These are phyloP conservation scores for Eleginops maclovinus DNA, from an alignment of 2,113 vertebrate genomes.

Conservation along the genomic window DNA sequence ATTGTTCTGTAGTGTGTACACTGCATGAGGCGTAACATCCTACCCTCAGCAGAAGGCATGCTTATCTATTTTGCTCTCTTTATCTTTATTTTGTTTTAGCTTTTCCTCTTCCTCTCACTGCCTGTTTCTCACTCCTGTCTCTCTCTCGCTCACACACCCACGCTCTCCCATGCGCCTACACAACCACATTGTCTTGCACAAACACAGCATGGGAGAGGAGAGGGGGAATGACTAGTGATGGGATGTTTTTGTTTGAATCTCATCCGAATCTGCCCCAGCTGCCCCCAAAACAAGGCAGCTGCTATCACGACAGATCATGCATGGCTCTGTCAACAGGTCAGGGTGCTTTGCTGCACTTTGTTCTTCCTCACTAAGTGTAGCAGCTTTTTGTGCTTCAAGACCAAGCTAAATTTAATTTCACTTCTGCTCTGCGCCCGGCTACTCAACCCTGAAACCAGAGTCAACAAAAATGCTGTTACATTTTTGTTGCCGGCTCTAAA, in stretches of 20 bases:
- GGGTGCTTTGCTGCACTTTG: slow-evolving; percentile 25
- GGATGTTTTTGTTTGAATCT: slow-evolving; percentile 49
- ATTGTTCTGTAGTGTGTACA: no score
- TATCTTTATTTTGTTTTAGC: slow-evolving; percentile 5
- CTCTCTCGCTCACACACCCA: slow-evolving; percentile 21
- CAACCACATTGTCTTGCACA: slow-evolving; percentile 48
- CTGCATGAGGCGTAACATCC: not conserved
- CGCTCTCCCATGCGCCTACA: slow-evolving; percentile 28
- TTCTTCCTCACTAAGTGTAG: slow-evolving; percentile 30
- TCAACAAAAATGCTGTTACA: not conserved
- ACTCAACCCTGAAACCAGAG: slow-evolving; percentile 24
- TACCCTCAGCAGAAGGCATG: not conserved
- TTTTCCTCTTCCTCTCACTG: slow-evolving; percentile 5
- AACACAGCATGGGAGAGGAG: slow-evolving; percentile 26
- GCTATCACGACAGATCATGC: slow-evolving; percentile 39
- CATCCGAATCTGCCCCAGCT: slow-evolving; percentile 42
- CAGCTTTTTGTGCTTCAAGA: slow-evolving; percentile 25
- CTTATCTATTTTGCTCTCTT: not conserved
- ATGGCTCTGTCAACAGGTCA: slow-evolving; percentile 52
- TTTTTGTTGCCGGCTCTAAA: not conserved
- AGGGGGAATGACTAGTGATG: slow-evolving; percentile 40
- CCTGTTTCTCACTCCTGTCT: slow-evolving; percentile 20
- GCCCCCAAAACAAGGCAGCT: slow-evolving; percentile 32
- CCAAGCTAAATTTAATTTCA: slow-evolving; percentile 26
- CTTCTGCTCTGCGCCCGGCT: slow-evolving; percentile 10